Evolutionary conservation across 1,140 invertebrate species (phyloP).

Genomic region (Penaeus indicus): DNA sequence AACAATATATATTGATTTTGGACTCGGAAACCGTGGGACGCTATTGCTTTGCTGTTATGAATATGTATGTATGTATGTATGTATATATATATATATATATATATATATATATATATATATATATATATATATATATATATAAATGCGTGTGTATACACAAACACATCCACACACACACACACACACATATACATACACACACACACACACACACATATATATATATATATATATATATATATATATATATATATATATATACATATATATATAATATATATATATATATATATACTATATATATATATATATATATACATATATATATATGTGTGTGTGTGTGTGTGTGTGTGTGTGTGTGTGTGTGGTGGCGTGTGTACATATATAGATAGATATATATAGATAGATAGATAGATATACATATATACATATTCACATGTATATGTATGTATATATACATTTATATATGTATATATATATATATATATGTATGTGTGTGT

Average conservation of each 20-base stretch:
- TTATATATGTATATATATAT: too few species aligned
- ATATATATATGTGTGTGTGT: not conserved
- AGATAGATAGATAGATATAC: not conserved
- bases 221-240: conserved; percentile 1
- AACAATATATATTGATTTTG: too few species aligned
- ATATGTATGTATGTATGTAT: too few species aligned
- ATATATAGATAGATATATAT: not conserved
- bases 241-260: not conserved
- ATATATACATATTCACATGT: not conserved
- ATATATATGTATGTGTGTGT: too few species aligned
- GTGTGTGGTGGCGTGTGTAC: not conserved
- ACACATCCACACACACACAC: not conserved
- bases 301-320: conserved; percentile 7
- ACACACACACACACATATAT: not conserved
- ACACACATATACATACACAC: not conserved
- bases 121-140: too few species aligned
- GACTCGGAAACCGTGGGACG: too few species aligned
- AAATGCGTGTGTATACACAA: not conserved
- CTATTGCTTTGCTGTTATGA: too few species aligned
- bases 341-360: not conserved
- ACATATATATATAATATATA: not conserved
- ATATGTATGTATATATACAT: too few species aligned
- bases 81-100: too few species aligned
- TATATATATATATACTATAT: conserved; percentile 14
- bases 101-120: too few species aligned